A percentile compares a stretch with the other conserved stretches of the same genome.
phyloP scores from a whole-genome alignment of 2,797 vertebrate genomes.

The Myotis myotis region DNA sequence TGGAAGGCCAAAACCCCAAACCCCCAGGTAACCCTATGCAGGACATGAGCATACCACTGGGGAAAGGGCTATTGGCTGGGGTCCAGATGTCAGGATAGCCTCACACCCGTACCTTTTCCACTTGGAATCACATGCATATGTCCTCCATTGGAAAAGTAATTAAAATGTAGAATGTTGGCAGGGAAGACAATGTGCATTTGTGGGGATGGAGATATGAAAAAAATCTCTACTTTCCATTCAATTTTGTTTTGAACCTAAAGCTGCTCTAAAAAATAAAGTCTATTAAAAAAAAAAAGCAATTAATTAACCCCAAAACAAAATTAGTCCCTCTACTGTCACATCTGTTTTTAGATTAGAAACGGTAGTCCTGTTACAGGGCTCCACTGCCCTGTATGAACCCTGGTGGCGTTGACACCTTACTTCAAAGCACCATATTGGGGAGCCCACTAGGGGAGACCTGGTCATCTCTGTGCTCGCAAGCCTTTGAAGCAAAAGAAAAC shows the following conservation, averaged over 20 bases:
- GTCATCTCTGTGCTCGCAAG: neutral
- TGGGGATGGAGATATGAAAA: neutral
- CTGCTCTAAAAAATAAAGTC: neutral
- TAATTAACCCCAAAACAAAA: neutral
- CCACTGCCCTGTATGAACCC: neutral
- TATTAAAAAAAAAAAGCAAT: neutral
- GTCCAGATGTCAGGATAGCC: neutral
- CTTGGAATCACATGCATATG: neutral
- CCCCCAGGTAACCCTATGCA: neutral
- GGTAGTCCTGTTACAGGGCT: neutral
- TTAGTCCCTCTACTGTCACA: neutral
- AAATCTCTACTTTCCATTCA: neutral
- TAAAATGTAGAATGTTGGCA: accelerated
- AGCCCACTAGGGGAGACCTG: neutral
- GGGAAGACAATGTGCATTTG: neutral
- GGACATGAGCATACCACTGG: neutral
- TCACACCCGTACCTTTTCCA: neutral
- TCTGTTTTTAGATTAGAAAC: neutral
- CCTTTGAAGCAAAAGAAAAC: neutral
- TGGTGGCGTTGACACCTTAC: neutral
- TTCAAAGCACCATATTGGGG: neutral
- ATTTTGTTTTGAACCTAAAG: neutral
- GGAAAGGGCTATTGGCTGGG: neutral
- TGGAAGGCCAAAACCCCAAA: neutral
- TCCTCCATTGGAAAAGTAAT: neutral